Base-by-base conservation (phyloP, 2,888 invertebrate species). In the Sinopyrophorus schimmeli region DNA sequence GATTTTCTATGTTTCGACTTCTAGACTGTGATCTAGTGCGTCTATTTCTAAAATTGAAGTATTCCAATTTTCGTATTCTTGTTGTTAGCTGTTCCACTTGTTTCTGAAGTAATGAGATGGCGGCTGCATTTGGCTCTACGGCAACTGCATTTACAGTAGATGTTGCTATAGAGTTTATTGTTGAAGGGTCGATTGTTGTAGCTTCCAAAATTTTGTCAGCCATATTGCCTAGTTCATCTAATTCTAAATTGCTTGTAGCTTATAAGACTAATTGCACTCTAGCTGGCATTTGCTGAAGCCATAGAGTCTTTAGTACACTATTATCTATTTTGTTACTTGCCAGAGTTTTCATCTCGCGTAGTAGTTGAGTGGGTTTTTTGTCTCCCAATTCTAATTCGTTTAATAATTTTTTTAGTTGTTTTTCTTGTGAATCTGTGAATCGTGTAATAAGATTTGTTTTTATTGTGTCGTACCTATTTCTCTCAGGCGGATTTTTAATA, bases 261-360 rank as follows among this genome's bases (percentile, higher is more conserved):
- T 12, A 9, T 10, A 20, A 18, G 2, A 38, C 26, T 6, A 6
- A 2, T 11, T 20, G 35, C 12, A 23, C 2, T 2, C 14, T 7
- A 1, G 11, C 2, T 1, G 24, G 38, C 4, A 38, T 1, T 7
- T 16, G 5, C 21, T 38, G 38, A 1, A 26, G 9, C 38, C 27
- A 38, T 1, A 24, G 5, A 7, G 27, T 17, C 17, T 16, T 6
- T 6, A 38, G 6, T 1, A 38, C n/a, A 3, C 14, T n/a, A 2
- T 23, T 26, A 17, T 10, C 15, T 2, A 38, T n/a, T 17, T 38
- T 15, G 6, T 7, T 26, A 9, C 26, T 3, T 2, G 38, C 26
- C 2, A 38, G 14, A 2, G 3, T 7, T 15, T 15, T 24, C 38
- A 38, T 38, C 12, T 38, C 26, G 1, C 35, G 35, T 12, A 38